phyloP scores from a whole-genome alignment of 1,140 invertebrate species.

The Hestina assimilis region DNA sequence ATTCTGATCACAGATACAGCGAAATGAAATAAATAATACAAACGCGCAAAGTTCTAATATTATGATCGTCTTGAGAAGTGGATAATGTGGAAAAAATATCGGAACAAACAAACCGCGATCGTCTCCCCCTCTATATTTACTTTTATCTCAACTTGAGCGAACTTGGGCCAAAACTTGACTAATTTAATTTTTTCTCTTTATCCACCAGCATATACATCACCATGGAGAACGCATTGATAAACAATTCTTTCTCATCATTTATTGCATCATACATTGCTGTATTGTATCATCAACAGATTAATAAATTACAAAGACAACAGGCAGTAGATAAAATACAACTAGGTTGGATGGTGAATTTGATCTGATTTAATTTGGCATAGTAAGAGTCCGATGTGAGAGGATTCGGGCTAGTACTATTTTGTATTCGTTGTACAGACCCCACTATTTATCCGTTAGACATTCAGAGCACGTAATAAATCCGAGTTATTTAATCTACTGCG shows the following conservation, averaged over 20 bases:
- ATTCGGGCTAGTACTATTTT: constrained; percentile 37
- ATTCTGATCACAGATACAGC: background rate
- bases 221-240: background rate
- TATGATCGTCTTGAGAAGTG: constrained; percentile 14
- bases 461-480: constrained; percentile 55
- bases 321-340: constrained; percentile 4
- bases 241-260: background rate
- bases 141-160: constrained; percentile 33
- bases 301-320: background rate
- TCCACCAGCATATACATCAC: constrained; percentile 27
- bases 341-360: background rate
- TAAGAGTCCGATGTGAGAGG: constrained; percentile 27
- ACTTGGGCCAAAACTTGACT: constrained; percentile 37
- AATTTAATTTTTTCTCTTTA: constrained; percentile 49
- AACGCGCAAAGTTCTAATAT: constrained; percentile 9
- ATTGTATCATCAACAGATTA: background rate
- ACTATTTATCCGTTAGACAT: constrained; percentile 53
- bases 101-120: constrained; percentile 31
- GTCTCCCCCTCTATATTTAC: constrained; percentile 32
- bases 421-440: constrained; percentile 41
- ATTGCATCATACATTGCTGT: constrained; percentile 9
- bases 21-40: constrained; percentile 11
- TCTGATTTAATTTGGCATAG: background rate
- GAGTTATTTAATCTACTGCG: constrained; percentile 56
- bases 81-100: constrained; percentile 21